Evolutionary conservation across 2,797 vertebrate genomes (phyloP), one percentile per base, ranked within the genome.

Genomic region (Girardinus metallicus): DNA sequence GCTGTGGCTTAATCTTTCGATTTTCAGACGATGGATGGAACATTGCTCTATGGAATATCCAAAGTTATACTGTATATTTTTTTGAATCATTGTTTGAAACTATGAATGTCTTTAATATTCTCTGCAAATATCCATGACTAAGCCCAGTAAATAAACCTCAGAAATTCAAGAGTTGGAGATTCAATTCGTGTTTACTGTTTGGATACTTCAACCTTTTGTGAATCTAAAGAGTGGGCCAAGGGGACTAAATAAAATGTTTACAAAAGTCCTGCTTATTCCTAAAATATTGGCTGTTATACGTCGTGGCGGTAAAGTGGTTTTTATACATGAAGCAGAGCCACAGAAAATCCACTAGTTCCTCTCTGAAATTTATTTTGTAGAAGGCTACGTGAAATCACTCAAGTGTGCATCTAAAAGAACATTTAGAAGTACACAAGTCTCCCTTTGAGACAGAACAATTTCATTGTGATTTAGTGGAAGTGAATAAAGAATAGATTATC

Each of bases 361-460:
- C 68, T 43, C 26, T 7, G 41, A 29, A 71, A n/a, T 18, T 1
- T 29, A 44, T 13, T 44, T 71, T 46, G 7, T 29, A 43, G 21
- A 68, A 39, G 36, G 3, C 18, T 23, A 39, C 39, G 15, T 21
- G 15, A 64, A 64, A 21, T 36, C 31, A 36, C 8, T 43, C 23
- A 70, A 43, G 39, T 41, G 31, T 41, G 23, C 64, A 41, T 70
- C 10, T n/a, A 43, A 34, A 23, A 26, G 6, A n/a, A 21, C 13
- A 26, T 74, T 53, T 21, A 73, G 31, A 29, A 9, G 7, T n/a
- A n/a, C n/a, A n/a, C 13, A 26, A 23, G 36, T 71, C 9, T 44
- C 26, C 53, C 49, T 13, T n/a, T 31, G 46, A 51, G 16, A 36
- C 53, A 29, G 47, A 85, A 39, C 15, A 76, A 66, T 77, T 43